Evolutionary conservation across 92 coral and sea anemone species (phyloP), one percentile per base, ranked within the genome.

Genomic region (Bergia sp.): DNA sequence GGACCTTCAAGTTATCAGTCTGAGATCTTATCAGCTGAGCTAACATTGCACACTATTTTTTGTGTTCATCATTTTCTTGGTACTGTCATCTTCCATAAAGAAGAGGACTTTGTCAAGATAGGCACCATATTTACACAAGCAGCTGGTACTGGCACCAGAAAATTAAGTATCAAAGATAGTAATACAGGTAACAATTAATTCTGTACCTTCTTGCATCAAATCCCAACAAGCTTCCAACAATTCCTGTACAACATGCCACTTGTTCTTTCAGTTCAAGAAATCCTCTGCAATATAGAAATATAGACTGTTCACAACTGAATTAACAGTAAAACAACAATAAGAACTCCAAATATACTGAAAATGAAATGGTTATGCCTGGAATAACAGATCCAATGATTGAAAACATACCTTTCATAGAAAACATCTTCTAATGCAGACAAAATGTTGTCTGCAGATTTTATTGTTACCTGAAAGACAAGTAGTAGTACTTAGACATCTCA

Each of bases 161-260:
- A 45, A 45, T 4, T 4, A 45, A 45, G 50, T 50, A 9, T 50
- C 15, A 50, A 50, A 50, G 7, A 50, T 50, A 50, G 57, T 50
- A 9, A 7, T 50, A 8, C 18, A 23, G 20, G 23, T 18, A 18
- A 20, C 6, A 5, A 18, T 61, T 18, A 42, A 72, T 9, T 20
- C n/a, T 8, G 3, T 88, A 96, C 99, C 98, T 96, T 86, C 96
- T 93, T 1, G 98, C 91, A 10, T 97, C 99, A 89, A 91, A 85
- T 38, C 99, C 98, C 65, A 97, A 92, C 80, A 93, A 86, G 53
- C 96, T 93, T 39, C 95, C 96, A 71, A 97, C 90, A 45, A 94
- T 87, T 41, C 96, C 98, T 80, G 94, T 85, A 85, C 99, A 97
- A 20, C 88, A 79, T 21, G 96, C 95, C 23, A 97, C 76, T 85